phyloP scores from a whole-genome alignment of 2,888 invertebrate genomes.

The Tanypteryx hageni region DNA sequence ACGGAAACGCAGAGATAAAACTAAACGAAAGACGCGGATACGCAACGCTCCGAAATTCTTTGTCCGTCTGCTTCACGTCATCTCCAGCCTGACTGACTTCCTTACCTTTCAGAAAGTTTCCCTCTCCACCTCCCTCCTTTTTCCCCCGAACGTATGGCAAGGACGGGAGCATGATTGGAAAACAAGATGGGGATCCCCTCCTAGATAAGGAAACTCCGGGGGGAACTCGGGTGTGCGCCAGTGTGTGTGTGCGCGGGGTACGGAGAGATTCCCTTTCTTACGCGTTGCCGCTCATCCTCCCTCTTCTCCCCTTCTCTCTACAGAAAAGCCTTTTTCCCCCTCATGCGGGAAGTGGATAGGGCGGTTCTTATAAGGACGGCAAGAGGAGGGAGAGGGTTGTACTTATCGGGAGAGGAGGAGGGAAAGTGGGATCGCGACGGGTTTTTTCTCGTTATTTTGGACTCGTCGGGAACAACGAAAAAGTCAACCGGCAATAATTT shows the following conservation, averaged over 20 bases:
- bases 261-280: constrained; percentile 15
- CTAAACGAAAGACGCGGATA: neutral
- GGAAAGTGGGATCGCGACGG: constrained; percentile 3
- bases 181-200: constrained; percentile 3
- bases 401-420: constrained; percentile 24
- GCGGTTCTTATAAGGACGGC: neutral
- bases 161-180: constrained; percentile 22
- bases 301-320: neutral
- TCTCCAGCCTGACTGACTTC: neutral
- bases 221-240: neutral
- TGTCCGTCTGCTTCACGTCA: constrained; percentile 1
- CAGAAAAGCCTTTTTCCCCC: neutral
- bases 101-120: neutral
- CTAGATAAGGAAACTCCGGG: constrained; percentile 16
- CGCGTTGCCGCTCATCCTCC: neutral
- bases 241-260: neutral
- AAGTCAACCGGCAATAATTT: constrained; percentile 23
- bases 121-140: neutral
- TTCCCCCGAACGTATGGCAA: constrained; percentile 2
- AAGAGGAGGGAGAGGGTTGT: neutral
- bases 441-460: constrained; percentile 14
- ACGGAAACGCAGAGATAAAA: too few relatives aligned
- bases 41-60: neutral
- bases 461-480: constrained; percentile 27
- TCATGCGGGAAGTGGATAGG: constrained; percentile 1